These are phyloP conservation scores for Sylvia borin DNA, from an alignment of 2,797 vertebrate species.

Conservation along the genomic window DNA sequence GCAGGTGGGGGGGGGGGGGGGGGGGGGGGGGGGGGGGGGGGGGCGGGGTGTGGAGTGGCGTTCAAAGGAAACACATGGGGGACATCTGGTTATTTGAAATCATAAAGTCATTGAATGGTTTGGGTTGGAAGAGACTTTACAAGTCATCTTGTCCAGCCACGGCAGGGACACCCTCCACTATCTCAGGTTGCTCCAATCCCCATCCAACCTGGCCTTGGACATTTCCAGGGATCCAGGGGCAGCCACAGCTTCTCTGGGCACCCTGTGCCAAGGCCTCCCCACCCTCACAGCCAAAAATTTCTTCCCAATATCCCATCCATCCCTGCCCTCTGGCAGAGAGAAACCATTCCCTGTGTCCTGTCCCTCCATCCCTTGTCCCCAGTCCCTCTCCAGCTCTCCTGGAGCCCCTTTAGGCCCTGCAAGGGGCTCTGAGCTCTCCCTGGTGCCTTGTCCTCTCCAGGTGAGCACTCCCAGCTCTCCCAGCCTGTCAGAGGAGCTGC, in stretches of 20 bases:
- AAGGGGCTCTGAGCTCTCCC: not conserved
- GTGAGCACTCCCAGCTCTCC: rapidly evolving
- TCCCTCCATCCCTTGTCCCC: not conserved
- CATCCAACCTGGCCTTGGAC: rapidly evolving
- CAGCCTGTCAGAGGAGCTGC: not conserved
- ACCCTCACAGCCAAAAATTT: rapidly evolving
- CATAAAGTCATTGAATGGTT: not conserved
- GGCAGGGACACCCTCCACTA: rapidly evolving
- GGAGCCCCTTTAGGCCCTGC: not conserved
- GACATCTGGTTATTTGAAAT: not conserved
- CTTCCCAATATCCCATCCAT: rapidly evolving
- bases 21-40: too few relatives aligned
- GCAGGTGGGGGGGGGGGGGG: too few relatives aligned
- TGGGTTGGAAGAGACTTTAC: not conserved
- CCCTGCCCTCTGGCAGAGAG: not conserved
- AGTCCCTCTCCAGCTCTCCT: not conserved
- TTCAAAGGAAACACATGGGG: not conserved
- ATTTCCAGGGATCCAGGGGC: not conserved
- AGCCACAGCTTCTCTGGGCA: not conserved
- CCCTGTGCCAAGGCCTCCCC: rapidly evolving
- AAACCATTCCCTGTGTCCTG: not conserved
- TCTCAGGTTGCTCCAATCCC: not conserved
- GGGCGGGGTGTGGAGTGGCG: too few relatives aligned
- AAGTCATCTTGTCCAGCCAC: not conserved
- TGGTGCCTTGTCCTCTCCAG: not conserved